These are phyloP conservation scores for Characodon lateralis DNA, from an alignment of 2,797 vertebrate species.

Conservation along the genomic window DNA sequence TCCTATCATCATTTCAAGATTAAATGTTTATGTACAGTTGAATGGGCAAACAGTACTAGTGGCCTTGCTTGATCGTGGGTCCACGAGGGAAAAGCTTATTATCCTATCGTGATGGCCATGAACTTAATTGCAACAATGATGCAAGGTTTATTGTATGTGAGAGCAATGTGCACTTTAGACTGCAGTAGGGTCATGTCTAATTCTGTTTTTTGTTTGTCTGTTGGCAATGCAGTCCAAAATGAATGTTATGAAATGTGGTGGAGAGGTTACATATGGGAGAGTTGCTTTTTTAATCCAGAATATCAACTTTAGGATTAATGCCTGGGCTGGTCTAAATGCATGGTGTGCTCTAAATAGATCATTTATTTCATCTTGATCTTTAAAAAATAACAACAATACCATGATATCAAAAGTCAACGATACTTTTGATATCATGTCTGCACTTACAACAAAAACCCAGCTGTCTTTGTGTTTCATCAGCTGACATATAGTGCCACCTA, in stretches of 20 bases:
- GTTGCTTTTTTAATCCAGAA: not conserved
- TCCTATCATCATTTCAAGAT: not conserved
- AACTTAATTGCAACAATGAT: not conserved
- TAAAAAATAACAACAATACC: not conserved
- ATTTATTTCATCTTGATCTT: not conserved
- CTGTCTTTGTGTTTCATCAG: no score
- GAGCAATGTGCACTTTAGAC: not conserved
- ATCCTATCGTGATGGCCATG: slow-evolving; percentile 2
- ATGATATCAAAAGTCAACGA: not conserved
- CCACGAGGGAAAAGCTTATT: not conserved
- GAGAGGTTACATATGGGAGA: not conserved
- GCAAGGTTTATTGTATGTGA: not conserved
- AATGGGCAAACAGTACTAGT: not conserved
- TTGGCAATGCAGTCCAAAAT: not conserved
- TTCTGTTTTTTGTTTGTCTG: not conserved
- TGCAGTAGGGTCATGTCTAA: not conserved
- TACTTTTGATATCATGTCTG: not conserved
- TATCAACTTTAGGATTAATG: not conserved
- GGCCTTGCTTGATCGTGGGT: not conserved
- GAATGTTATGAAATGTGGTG: not conserved
- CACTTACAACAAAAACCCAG: not conserved
- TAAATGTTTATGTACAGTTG: not conserved
- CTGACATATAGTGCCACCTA: slow-evolving; percentile 4
- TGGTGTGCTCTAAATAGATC: not conserved
- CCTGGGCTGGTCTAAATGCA: not conserved